Evolutionary conservation across 2,888 invertebrate species (phyloP).

Genomic region (Nipponacmea schrenckii): DNA sequence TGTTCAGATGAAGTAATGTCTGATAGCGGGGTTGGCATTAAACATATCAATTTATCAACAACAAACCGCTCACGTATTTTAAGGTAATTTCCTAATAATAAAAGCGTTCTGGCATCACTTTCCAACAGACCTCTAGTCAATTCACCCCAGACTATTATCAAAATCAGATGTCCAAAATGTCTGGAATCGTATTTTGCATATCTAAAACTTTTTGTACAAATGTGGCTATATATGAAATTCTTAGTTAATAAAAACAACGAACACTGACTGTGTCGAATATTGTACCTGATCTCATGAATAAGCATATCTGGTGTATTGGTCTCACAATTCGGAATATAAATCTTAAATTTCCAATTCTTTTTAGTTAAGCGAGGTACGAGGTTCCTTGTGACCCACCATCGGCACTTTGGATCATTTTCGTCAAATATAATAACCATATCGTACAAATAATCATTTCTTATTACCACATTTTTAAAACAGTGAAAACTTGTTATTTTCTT

Average conservation of each 20-base stretch:
- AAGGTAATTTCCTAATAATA: constrained; percentile 11
- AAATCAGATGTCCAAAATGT: constrained; percentile 2
- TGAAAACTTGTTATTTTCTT: neutral
- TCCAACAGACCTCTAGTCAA: constrained; percentile 23
- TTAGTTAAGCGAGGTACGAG: constrained; percentile 16
- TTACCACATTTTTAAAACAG: neutral
- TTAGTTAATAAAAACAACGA: neutral
- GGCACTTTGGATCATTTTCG: constrained; percentile 21
- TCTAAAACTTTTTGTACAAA: neutral
- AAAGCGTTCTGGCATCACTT: constrained; percentile 13
- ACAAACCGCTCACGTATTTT: constrained; percentile 22
- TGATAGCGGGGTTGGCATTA: constrained; percentile 14
- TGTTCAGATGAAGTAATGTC: neutral
- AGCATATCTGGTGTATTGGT: neutral
- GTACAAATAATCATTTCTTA: neutral
- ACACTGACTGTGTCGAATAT: neutral
- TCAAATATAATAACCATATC: constrained; percentile 24
- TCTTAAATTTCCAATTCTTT: constrained; percentile 14
- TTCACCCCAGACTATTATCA: constrained; percentile 27
- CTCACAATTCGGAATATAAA: constrained; percentile 16
- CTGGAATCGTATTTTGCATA: constrained; percentile 8
- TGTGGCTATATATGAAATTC: neutral
- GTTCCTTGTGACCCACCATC: constrained; percentile 26
- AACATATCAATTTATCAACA: constrained; percentile 23
- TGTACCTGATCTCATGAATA: neutral